Conservation (phyloP, 1,140 invertebrate species). For the Sarcophaga bullata region DNA sequence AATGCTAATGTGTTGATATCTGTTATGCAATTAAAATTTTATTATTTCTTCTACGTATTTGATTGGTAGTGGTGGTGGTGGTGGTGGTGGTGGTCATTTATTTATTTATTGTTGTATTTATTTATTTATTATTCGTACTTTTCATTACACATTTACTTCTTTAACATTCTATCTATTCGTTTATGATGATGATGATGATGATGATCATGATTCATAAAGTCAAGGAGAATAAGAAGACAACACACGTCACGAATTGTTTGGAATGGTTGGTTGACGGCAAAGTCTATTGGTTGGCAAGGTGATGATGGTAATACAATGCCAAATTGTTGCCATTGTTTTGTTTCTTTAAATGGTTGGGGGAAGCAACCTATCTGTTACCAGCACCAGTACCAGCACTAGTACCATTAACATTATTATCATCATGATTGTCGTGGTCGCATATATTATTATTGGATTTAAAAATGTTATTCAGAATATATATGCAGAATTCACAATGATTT, state of each 20-base stretch:
- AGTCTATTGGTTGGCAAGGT: no score
- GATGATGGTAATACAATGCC: no score
- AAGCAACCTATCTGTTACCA: no score
- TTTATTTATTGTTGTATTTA: no score
- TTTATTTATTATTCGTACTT: not conserved
- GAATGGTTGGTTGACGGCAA: not conserved
- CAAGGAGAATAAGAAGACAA: not conserved
- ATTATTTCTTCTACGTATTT: slow-evolving; percentile 31
- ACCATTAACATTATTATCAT: no score
- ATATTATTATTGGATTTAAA: no score
- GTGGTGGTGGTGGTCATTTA: slow-evolving; percentile 11
- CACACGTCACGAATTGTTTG: not conserved
- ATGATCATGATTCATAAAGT: not conserved
- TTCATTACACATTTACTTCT: not conserved
- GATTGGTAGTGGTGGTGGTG: not conserved
- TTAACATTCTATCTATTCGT: not conserved
- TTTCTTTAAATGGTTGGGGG: no score
- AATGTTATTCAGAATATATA: no score
- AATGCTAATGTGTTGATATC: slow-evolving; percentile 41
- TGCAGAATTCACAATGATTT: not conserved
- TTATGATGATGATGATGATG: no score
- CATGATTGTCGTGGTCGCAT: no score
- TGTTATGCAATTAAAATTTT: slow-evolving; percentile 42
- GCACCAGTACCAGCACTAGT: no score
- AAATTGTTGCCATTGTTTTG: no score